A percentile compares a stretch with the other conserved stretches of the same genome.
Conservation (phyloP, 2,888 invertebrate species). For the Ormia ochracea region DNA sequence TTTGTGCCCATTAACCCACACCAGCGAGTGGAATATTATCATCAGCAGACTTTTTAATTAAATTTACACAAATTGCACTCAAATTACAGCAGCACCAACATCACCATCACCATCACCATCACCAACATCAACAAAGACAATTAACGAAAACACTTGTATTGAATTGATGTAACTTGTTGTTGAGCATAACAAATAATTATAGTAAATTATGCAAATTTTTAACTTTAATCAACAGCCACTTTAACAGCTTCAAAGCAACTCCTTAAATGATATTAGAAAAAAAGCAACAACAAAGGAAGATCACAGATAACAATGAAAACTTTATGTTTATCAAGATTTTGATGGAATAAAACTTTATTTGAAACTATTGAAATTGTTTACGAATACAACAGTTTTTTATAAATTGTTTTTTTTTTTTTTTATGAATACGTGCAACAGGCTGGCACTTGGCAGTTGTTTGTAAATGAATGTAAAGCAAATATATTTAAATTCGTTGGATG, state of each 20-base stretch:
- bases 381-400: neutral
- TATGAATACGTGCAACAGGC: slow-evolving; percentile 5
- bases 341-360: slow-evolving; percentile 1
- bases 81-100: slow-evolving; percentile 5
- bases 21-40: neutral
- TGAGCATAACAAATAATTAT: slow-evolving; percentile 38
- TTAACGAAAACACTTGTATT: slow-evolving; percentile 31
- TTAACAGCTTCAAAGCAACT: slow-evolving; percentile 20
- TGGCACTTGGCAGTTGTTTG: slow-evolving; percentile 1
- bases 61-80: slow-evolving; percentile 25
- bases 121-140: neutral
- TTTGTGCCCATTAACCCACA: neutral
- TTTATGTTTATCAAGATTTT: slow-evolving; percentile 35
- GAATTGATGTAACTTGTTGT: slow-evolving; percentile 48
- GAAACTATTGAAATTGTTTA: slow-evolving; percentile 27
- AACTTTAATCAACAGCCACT: slow-evolving; percentile 48
- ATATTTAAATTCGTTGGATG: slow-evolving; percentile 32
- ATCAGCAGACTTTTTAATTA: slow-evolving; percentile 2
- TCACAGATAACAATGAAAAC: slow-evolving; percentile 23
- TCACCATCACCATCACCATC: neutral
- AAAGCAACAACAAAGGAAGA: neutral
- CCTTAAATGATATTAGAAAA: neutral
- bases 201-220: slow-evolving; percentile 50
- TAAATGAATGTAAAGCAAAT: slow-evolving; percentile 16
- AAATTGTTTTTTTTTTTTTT: neutral